Conservation (phyloP, 2,797 vertebrate genomes). For the Lagorchestes hirsutus region DNA sequence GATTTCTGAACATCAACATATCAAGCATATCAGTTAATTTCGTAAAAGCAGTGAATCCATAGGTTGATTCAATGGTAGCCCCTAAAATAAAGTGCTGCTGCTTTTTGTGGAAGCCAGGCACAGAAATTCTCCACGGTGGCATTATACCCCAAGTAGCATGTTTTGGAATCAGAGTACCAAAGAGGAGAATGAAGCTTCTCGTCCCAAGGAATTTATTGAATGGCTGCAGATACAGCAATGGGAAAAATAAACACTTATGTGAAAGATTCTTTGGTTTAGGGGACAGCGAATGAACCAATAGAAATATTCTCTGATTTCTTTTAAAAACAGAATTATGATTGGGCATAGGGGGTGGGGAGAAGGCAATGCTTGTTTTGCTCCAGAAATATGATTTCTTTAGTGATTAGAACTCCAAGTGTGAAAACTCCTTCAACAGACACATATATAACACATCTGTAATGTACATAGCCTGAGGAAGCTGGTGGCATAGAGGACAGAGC, state of each 20-base stretch:
- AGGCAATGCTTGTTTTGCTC: not conserved
- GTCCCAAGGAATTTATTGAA: not conserved
- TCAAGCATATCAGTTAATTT: not conserved
- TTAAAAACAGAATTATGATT: not conserved
- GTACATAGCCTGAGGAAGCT: too few species aligned
- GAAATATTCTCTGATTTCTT: not conserved
- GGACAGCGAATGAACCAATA: not conserved
- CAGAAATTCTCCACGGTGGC: not conserved
- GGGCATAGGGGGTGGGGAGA: not conserved
- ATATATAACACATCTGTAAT: too few species aligned
- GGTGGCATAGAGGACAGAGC: too few species aligned
- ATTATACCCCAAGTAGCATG: not conserved
- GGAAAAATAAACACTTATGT: not conserved
- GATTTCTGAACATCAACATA: not conserved
- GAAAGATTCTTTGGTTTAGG: not conserved
- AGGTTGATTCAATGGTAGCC: not conserved
- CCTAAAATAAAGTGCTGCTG: not conserved
- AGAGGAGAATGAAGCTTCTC: not conserved
- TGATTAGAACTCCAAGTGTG: not conserved
- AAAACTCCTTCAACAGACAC: not conserved
- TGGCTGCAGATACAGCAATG: not conserved
- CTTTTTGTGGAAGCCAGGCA: not conserved
- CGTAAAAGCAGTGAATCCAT: not conserved
- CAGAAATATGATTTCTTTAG: not conserved
- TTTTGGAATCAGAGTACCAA: not conserved